Base-by-base conservation (phyloP, 2,113 vertebrate species). In the Sylvia atricapilla region DNA sequence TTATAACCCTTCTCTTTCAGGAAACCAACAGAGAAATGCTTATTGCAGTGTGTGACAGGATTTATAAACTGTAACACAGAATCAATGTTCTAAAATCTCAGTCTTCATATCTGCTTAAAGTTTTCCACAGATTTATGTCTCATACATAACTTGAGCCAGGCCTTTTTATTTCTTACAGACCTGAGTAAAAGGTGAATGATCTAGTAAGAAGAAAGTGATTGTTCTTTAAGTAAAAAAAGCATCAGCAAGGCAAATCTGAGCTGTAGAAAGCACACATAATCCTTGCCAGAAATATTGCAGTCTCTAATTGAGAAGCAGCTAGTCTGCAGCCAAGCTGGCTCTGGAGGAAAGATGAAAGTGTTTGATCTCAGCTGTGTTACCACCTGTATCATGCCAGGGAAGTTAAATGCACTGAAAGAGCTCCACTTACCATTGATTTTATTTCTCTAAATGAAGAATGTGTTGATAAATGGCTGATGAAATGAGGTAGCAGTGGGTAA, bases 321-420 rank as follows among this genome's bases (percentile, higher is more conserved):
- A 67, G 33, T 49, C 47, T 83, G 72, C 56, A 84, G 95, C 95
- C 95, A 97, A 93, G 39, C 94, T 96, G 96, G 93, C 96, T 94
- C 78, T 90, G 79, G 83, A 96, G 92, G 37, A 70, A 88, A 88
- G 75, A 88, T 58, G 46, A 15, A 88, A 95, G 56, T 94, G 83
- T 86, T 93, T 94, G 88, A 94, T 94, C 85, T 96, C 95, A 96
- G 94, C 94, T 97, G 94, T 94, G 93, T 86, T 95, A 62, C 90
- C 88, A 92, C 96, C 94, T 96, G 94, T 93, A 72, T 94, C 37
- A 49, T 6, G 60, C 96, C 94, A 95, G 78, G 91, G 82, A 93
- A 85, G 94, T 87, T 90, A 95, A 95, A 95, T 90, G 87, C 46
- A 46, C 41, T 85, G 83, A 87, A 90, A 97, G 83, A 89, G 79